Evolutionary conservation across 37 sponge, comb jelly and placozoan species (phyloP).

Genomic region (Beroe ovata): DNA sequence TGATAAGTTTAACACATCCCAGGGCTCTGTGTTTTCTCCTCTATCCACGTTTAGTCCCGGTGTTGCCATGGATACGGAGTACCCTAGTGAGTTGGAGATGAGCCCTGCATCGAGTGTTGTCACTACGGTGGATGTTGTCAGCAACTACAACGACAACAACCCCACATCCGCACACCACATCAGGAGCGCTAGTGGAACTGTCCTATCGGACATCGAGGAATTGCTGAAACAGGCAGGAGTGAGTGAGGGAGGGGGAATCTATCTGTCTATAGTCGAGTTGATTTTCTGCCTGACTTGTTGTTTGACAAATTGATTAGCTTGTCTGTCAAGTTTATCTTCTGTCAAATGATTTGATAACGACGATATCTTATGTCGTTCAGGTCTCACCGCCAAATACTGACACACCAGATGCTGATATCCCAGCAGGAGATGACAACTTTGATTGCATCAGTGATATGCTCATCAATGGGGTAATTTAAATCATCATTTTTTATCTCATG

Average conservation of each 20-base stretch:
- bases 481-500: too few species aligned
- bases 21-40: not conserved
- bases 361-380: too few species aligned
- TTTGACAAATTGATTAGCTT: too few species aligned
- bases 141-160: not conserved
- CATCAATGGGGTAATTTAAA: not conserved
- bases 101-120: conserved; percentile 60
- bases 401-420: not conserved
- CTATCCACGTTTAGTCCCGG: not conserved
- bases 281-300: too few species aligned
- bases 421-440: not conserved
- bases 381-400: not conserved
- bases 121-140: conserved; percentile 47
- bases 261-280: not conserved
- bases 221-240: conserved; percentile 22
- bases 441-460: not conserved
- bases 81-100: conserved; percentile 64
- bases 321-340: too few species aligned
- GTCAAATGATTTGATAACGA: too few species aligned
- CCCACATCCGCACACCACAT: conserved; percentile 41
- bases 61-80: not conserved
- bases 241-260: not conserved
- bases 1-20: too few species aligned
- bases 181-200: conserved; percentile 51
- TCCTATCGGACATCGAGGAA: conserved; percentile 22